Evolutionary conservation across 2,113 vertebrate species (phyloP).

Genomic region (Neofelis nebulosa): DNA sequence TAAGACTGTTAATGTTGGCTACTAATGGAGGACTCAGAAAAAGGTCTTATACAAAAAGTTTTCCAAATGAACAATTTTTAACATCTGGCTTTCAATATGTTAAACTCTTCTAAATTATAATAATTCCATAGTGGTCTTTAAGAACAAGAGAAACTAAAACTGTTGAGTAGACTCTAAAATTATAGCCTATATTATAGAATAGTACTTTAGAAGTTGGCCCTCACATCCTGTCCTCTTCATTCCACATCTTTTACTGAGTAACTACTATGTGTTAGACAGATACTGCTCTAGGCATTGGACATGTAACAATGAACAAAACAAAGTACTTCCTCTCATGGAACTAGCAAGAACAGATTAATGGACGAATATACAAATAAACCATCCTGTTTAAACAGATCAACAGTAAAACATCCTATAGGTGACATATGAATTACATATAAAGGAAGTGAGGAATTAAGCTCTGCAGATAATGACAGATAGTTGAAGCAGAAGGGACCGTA

Average conservation of each 20-base stretch:
- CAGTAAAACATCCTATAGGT: neutral
- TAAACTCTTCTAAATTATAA: neutral
- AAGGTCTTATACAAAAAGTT: neutral
- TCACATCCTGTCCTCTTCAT: neutral
- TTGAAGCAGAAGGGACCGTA: neutral
- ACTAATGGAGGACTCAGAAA: neutral
- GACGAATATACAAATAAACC: neutral
- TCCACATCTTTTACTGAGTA: neutral
- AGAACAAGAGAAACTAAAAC: neutral
- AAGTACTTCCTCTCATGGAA: neutral
- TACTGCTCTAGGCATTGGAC: neutral
- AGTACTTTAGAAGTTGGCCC: neutral
- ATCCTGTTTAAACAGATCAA: neutral
- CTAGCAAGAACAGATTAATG: neutral
- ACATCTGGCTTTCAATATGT: neutral
- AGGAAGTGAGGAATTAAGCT: neutral
- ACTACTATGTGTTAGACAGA: neutral
- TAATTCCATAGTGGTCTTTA: conserved; percentile 14
- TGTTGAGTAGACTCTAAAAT: neutral
- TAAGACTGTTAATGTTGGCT: neutral
- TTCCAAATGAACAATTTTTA: neutral
- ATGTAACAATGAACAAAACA: neutral
- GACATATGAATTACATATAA: neutral
- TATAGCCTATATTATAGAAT: neutral
- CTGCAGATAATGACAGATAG: neutral